Evolutionary conservation across 2,888 invertebrate genomes (phyloP).

Genomic region (Drosophila falleni): DNA sequence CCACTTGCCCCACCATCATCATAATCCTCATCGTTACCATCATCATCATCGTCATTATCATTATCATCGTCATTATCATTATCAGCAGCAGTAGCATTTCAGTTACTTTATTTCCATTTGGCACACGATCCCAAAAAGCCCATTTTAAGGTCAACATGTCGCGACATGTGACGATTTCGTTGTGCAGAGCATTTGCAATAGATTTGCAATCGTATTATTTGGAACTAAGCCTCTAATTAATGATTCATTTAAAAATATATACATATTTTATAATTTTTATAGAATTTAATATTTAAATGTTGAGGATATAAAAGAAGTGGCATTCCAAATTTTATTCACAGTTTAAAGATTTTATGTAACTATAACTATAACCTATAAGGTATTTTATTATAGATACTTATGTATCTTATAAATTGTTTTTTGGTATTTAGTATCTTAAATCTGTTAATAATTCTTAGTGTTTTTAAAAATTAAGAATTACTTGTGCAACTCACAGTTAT

Average conservation of each 20-base stretch:
- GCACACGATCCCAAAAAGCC: constrained; percentile 68
- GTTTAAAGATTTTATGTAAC: no score
- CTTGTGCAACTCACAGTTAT: not conserved
- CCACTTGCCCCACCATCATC: constrained; percentile 30
- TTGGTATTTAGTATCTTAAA: no score
- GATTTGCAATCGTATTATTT: constrained; percentile 27
- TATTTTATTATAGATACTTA: no score
- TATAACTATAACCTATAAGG: no score
- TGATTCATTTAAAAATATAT: not conserved
- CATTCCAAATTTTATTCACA: no score
- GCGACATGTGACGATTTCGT: constrained; percentile 54
- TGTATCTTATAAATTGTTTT: constrained; percentile 2
- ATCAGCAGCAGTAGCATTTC: constrained; percentile 31
- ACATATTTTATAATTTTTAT: not conserved
- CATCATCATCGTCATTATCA: constrained; percentile 31
- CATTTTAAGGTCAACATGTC: constrained; percentile 69
- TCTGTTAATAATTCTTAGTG: no score
- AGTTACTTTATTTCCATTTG: constrained; percentile 58
- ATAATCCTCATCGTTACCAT: constrained; percentile 26
- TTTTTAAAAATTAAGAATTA: no score
- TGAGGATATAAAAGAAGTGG: no score
- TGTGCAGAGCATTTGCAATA: constrained; percentile 34
- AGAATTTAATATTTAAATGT: no score
- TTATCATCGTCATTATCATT: constrained; percentile 20
- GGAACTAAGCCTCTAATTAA: constrained; percentile 9